Evolutionary conservation across 2,113 vertebrate genomes (phyloP), one percentile per base, ranked within the genome.

Genomic region (Andinoacara biseriatus): DNA sequence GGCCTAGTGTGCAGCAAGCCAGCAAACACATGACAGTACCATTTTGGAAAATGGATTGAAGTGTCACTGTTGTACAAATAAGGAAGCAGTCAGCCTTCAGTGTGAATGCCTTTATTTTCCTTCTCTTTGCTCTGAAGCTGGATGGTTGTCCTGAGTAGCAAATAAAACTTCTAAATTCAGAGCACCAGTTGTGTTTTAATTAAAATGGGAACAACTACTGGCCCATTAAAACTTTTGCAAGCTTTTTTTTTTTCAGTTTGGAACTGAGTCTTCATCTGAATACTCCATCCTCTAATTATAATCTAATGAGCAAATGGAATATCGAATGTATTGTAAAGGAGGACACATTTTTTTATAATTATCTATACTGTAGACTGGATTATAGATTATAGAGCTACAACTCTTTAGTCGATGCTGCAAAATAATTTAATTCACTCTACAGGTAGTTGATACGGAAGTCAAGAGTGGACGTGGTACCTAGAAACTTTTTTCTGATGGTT

Each of bases 1-100:
- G 52, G 58, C 31, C 61, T 58, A 0, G 54, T 2, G 3, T 10
- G 18, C 69, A 49, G 69, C 67, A 10, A 29, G 59, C 31, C 49
- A 13, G 62, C 14, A n/a, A 77, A 77, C 74, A 78, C n/a, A 77
- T 80, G 81, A 76, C 69, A 76, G 77, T 2, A 15, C 24, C 10
- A 15, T 56, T 87, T 58, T 40, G 58, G 72, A 52, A 58, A 84
- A 77, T 52, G 38, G 77, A 87, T 74, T 40, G 38, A 80, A 74
- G 74, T 74, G 77, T 76, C 57, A 40, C 46, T 10, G 58, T 7
- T 29, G 56, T 43, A 29, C 56, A 52, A 29, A 57, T 38, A 11
- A 65, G 67, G 43, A 54, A 52, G 67, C 59, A 52, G 24, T 14
- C 65, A 63, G 58, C 20, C 24, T 69, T 69, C 46, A 26, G 63